A percentile compares a stretch with the other conserved stretches of the same genome.
Conservation (phyloP, 2,797 vertebrate species). For the Synaphobranchus kaupii region DNA sequence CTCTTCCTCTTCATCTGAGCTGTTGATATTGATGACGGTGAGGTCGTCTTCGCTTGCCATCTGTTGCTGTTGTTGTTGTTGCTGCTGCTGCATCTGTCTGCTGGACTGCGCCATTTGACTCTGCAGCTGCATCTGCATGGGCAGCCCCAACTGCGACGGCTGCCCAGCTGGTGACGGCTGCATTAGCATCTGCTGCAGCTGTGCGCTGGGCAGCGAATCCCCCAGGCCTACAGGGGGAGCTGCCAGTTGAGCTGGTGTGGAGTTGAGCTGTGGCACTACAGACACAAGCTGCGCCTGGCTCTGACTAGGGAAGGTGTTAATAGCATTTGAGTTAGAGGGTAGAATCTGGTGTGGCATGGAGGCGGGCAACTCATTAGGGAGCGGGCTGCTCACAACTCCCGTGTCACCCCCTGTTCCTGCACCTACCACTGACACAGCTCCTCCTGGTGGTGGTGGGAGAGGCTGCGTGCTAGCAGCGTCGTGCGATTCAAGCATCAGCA, state of each 20-base stretch:
- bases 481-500: constrained; percentile 60
- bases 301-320: constrained; percentile 66
- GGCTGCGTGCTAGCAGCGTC: constrained; percentile 51
- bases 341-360: constrained; percentile 54
- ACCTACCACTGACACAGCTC: constrained; percentile 27
- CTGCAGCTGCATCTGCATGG: constrained; percentile 54
- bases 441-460: constrained; percentile 44
- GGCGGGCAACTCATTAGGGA: constrained; percentile 59
- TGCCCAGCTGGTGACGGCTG: constrained; percentile 57
- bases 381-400: constrained; percentile 53
- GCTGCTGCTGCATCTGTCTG: constrained; percentile 62
- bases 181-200: constrained; percentile 77
- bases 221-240: constrained; percentile 51
- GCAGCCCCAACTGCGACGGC: constrained; percentile 46
- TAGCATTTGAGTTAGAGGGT: constrained; percentile 51
- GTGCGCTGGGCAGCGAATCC: constrained; percentile 55
- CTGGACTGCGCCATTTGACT: constrained; percentile 50
- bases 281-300: constrained; percentile 70
- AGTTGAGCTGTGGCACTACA: constrained; percentile 64
- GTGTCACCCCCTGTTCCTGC: constrained; percentile 53
- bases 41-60: constrained; percentile 66
- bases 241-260: constrained; percentile 55
- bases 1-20: constrained; percentile 85
- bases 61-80: constrained; percentile 13
- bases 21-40: constrained; percentile 87